Conservation (phyloP, 2,888 invertebrate species). For the Folsomia manolachei region DNA sequence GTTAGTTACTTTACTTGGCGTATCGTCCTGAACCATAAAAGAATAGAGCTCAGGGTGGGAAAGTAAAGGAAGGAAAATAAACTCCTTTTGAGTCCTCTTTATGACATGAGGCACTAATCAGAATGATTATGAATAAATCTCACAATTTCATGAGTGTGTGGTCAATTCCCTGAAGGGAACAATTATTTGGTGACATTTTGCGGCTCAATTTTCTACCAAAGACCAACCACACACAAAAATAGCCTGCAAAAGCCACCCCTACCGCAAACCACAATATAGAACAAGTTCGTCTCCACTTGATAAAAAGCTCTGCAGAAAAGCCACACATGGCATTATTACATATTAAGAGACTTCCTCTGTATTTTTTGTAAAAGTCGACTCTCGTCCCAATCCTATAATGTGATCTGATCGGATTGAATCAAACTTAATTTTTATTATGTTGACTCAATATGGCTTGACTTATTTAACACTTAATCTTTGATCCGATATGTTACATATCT, state of each 20-base stretch:
- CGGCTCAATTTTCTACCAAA: constrained; percentile 9
- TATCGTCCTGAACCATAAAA: neutral
- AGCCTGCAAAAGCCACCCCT: neutral
- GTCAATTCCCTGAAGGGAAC: neutral
- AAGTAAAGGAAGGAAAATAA: no score
- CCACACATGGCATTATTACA: constrained; percentile 4
- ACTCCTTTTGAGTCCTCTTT: neutral
- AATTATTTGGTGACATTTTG: constrained; percentile 13
- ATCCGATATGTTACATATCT: neutral
- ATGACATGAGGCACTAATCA: neutral
- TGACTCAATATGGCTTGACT: constrained; percentile 19
- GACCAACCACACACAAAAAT: neutral
- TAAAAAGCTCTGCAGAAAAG: neutral
- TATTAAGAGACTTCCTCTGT: neutral
- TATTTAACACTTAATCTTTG: constrained; percentile 15
- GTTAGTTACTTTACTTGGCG: no score
- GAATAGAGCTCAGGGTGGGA: neutral
- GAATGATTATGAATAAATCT: constrained; percentile 14
- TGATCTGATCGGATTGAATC: neutral
- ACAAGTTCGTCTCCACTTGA: neutral
- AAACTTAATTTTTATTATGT: constrained; percentile 16
- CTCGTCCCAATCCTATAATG: no score
- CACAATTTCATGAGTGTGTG: neutral
- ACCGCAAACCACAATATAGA: neutral
- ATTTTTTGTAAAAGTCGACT: neutral